Conservation (phyloP, 2,888 invertebrate species). For the Chrysolina americana region DNA sequence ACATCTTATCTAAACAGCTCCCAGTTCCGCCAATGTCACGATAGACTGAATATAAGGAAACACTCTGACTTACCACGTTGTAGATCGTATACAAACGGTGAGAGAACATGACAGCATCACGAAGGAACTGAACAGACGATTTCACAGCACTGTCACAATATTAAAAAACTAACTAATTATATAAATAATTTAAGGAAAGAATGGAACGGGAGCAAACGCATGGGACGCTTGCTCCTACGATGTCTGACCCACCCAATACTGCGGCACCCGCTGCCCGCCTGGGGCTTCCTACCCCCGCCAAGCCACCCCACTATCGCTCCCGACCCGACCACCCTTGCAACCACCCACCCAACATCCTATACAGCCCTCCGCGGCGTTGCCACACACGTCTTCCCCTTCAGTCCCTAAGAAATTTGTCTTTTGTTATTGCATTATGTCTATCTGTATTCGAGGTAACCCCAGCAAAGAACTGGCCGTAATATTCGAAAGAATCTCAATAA, state of each 20-base stretch:
- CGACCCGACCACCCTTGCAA: slow-evolving; percentile 50
- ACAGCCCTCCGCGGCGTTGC: slow-evolving; percentile 50
- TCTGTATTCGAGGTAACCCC: slow-evolving; percentile 16
- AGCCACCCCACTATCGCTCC: slow-evolving; percentile 68
- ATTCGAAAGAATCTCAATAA: neutral
- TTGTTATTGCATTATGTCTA: slow-evolving; percentile 35
- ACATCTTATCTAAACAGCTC: slow-evolving; percentile 25
- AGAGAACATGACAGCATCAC: slow-evolving; percentile 50
- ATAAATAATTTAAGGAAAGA: slow-evolving; percentile 46
- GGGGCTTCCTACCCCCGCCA: slow-evolving; percentile 67
- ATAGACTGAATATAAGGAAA: slow-evolving; percentile 30
- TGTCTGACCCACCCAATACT: slow-evolving; percentile 71
- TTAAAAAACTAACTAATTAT: slow-evolving; percentile 38
- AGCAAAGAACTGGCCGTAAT: neutral
- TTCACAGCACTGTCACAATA: slow-evolving; percentile 47
- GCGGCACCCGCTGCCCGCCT: slow-evolving; percentile 69
- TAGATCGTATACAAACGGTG: slow-evolving; percentile 39
- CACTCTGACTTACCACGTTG: slow-evolving; percentile 52
- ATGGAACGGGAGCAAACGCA: slow-evolving; percentile 53
- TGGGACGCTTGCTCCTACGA: slow-evolving; percentile 63
- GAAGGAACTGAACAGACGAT: slow-evolving; percentile 36
- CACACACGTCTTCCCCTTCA: slow-evolving; percentile 46
- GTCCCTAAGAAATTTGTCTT: slow-evolving; percentile 40
- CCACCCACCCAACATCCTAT: slow-evolving; percentile 48
- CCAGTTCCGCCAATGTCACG: slow-evolving; percentile 34